A percentile compares a stretch with the other conserved stretches of the same genome.
These are phyloP conservation scores for Peromyscus attwateri DNA, from an alignment of 2,797 vertebrate species.

Conservation along the genomic window DNA sequence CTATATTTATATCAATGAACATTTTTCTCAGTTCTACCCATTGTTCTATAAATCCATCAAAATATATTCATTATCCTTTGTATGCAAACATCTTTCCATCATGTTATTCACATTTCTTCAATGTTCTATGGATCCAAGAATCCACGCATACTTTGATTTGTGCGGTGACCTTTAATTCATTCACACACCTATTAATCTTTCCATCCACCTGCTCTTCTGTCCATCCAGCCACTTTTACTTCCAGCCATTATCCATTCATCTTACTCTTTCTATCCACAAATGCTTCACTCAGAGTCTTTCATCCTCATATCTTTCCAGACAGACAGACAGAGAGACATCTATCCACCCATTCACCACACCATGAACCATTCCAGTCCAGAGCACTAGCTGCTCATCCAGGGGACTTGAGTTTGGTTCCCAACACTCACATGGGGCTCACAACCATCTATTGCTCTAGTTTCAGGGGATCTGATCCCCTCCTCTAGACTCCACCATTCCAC, in stretches of 20 bases:
- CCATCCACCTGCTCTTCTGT: no score
- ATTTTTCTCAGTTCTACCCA: neutral
- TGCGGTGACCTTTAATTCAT: neutral
- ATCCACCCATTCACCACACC: neutral
- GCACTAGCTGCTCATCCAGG: neutral
- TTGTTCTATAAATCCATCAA: neutral
- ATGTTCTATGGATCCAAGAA: neutral
- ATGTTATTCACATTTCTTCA: neutral
- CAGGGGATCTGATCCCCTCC: neutral
- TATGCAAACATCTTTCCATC: neutral
- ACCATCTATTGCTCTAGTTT: neutral
- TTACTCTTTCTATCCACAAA: neutral
- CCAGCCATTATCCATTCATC: neutral
- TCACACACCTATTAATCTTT: neutral
- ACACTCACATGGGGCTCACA: neutral
- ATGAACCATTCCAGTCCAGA: neutral
- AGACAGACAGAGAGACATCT: neutral
- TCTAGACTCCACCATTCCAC: neutral
- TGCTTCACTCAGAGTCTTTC: neutral
- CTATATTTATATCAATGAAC: neutral
- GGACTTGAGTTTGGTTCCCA: neutral
- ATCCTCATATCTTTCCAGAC: neutral
- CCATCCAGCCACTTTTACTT: neutral
- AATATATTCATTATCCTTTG: neutral
- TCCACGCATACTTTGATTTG: neutral